phyloP scores from a whole-genome alignment of 2,888 invertebrate species.

The Seira musarum region DNA sequence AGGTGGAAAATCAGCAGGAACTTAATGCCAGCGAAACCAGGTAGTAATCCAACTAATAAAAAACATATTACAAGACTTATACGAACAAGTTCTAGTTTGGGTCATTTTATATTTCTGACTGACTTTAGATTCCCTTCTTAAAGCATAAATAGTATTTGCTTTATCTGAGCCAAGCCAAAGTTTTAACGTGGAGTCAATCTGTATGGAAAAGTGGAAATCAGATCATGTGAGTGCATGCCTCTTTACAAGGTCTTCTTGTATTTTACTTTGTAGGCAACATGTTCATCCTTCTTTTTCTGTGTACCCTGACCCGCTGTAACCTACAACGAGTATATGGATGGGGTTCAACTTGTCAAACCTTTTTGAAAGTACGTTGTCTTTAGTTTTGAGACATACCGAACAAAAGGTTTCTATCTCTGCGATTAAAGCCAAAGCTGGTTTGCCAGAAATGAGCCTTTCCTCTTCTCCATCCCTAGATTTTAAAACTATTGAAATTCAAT shows the following conservation, averaged over 20 bases:
- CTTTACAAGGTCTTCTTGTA: neutral
- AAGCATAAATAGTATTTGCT: neutral
- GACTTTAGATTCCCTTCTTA: neutral
- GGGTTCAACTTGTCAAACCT: neutral
- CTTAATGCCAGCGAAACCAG: neutral
- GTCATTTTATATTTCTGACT: neutral
- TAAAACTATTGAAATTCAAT: constrained; percentile 9
- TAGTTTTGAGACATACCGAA: no score
- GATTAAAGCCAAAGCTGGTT: neutral
- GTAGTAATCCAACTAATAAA: neutral
- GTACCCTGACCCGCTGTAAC: neutral
- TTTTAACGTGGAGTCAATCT: neutral
- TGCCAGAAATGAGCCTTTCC: neutral
- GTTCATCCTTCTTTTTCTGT: neutral
- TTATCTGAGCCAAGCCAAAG: neutral
- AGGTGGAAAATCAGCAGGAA: constrained; percentile 25
- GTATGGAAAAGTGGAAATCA: neutral
- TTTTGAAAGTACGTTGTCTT: no score
- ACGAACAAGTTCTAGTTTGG: neutral
- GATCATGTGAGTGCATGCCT: neutral
- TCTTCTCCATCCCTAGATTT: no score
- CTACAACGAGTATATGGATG: neutral
- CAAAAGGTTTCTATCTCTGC: no score
- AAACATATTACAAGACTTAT: neutral
- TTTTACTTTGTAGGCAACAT: neutral